A percentile compares a stretch with the other conserved stretches of the same genome.
phyloP scores from a whole-genome alignment of 2,113 vertebrate species.

The Gila orcuttii region DNA sequence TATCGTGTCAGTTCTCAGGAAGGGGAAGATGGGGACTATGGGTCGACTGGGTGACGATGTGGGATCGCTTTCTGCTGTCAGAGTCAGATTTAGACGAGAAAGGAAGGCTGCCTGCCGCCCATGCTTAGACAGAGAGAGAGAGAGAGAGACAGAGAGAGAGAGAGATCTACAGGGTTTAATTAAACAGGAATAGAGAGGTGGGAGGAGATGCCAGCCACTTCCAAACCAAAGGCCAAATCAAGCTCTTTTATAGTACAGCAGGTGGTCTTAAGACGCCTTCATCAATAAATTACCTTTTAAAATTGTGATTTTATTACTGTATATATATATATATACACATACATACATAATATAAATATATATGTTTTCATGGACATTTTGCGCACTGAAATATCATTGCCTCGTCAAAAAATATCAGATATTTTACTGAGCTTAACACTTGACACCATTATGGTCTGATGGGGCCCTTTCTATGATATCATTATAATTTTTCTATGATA shows the following conservation, averaged over 20 bases:
- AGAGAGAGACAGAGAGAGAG: constrained; percentile 5
- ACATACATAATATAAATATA: too few species aligned
- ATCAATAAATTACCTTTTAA: constrained; percentile 34
- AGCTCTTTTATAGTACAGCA: constrained; percentile 52
- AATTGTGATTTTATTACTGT: background rate
- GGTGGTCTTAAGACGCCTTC: constrained; percentile 47
- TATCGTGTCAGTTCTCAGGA: constrained; percentile 45
- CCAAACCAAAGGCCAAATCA: constrained; percentile 55
- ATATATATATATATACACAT: too few species aligned
- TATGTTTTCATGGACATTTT: too few species aligned
- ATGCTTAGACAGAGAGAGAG: constrained; percentile 59
- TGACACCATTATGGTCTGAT: too few species aligned
- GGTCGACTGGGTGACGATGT: constrained; percentile 42
- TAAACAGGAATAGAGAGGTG: constrained; percentile 70
- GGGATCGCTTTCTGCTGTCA: constrained; percentile 54
- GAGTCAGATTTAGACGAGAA: constrained; percentile 65
- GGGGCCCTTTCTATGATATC: too few species aligned
- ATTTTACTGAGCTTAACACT: too few species aligned
- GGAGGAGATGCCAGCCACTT: constrained; percentile 63
- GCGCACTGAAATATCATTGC: too few species aligned
- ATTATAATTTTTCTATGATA: too few species aligned
- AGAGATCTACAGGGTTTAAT: constrained; percentile 67
- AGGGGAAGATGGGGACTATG: constrained; percentile 45
- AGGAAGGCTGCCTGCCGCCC: constrained; percentile 67
- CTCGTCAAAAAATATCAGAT: too few species aligned